These are phyloP conservation scores for Hydropsyche betteni DNA, from an alignment of 2,888 invertebrate genomes.

Conservation along the genomic window DNA sequence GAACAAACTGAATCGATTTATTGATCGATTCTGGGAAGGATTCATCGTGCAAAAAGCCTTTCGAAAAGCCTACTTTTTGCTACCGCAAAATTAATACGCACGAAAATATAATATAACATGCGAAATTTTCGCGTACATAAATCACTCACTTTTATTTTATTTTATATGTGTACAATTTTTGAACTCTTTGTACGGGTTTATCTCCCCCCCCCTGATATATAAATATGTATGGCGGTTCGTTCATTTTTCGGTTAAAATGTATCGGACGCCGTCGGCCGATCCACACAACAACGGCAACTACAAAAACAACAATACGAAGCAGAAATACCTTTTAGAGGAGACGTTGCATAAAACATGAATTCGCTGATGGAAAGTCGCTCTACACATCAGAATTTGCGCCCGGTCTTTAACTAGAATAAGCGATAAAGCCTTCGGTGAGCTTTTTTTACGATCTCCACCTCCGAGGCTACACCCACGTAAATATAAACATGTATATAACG, in stretches of 20 bases:
- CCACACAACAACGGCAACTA: not conserved
- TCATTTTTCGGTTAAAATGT: conserved; percentile 37
- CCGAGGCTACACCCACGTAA: not conserved
- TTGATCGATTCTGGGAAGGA: too few species aligned
- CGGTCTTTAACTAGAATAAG: conserved; percentile 32
- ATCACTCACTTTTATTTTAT: not conserved
- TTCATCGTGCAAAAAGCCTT: too few species aligned
- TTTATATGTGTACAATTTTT: not conserved
- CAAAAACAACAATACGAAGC: conserved; percentile 41
- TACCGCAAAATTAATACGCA: too few species aligned
- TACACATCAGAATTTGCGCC: conserved; percentile 35
- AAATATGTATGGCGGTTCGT: conserved; percentile 30
- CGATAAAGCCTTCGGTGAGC: conserved; percentile 28
- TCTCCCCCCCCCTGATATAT: conserved; percentile 8
- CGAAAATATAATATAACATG: too few species aligned
- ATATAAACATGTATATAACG: not conserved
- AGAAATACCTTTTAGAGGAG: conserved; percentile 37
- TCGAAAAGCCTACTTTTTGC: too few species aligned
- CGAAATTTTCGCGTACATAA: too few species aligned
- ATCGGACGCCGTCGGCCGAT: conserved; percentile 18
- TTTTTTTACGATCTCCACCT: conserved; percentile 21
- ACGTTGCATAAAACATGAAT: conserved; percentile 49
- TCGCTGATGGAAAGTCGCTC: conserved; percentile 33
- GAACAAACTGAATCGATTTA: too few species aligned
- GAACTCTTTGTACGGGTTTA: not conserved